These are phyloP conservation scores for Aphelenchoides avenae DNA, from an alignment of 1,140 invertebrate genomes.

Conservation along the genomic window DNA sequence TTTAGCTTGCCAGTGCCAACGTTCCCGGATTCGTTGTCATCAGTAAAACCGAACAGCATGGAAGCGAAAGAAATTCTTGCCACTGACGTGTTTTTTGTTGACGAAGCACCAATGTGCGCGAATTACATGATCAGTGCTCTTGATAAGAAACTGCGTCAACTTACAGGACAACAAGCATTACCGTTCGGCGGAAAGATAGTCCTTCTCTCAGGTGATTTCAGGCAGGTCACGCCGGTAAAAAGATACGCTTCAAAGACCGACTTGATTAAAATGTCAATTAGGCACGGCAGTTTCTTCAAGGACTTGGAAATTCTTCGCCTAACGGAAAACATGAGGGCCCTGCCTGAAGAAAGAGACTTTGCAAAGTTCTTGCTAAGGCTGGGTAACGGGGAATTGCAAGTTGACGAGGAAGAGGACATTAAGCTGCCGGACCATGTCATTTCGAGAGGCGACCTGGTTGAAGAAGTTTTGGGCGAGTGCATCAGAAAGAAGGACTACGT, in stretches of 20 bases:
- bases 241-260: constrained; percentile 26
- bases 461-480: constrained; percentile 21
- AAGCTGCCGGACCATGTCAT: constrained; percentile 26
- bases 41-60: constrained; percentile 13
- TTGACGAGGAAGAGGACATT: constrained; percentile 29
- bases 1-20: no score
- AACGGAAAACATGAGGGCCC: constrained; percentile 35
- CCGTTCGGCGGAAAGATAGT: constrained; percentile 51
- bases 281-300: constrained; percentile 41
- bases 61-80: constrained; percentile 2
- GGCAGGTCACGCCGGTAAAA: constrained; percentile 47
- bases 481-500: constrained; percentile 12
- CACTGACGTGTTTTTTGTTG: constrained; percentile 25
- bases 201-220: constrained; percentile 50
- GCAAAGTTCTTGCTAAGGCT: constrained; percentile 38
- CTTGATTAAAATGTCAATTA: constrained; percentile 42
- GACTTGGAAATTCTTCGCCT: constrained; percentile 31
- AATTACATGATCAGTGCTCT: constrained; percentile 8
- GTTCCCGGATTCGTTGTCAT: constrained; percentile 5
- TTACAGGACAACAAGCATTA: constrained; percentile 24
- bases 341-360: constrained; percentile 26
- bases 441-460: constrained; percentile 10
- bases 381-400: constrained; percentile 35
- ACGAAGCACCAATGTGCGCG: constrained; percentile 35
- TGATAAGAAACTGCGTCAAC: constrained; percentile 36